Conservation (phyloP, 35 echinoderm and acorn worm species). For the Apostichopus japonicus region DNA sequence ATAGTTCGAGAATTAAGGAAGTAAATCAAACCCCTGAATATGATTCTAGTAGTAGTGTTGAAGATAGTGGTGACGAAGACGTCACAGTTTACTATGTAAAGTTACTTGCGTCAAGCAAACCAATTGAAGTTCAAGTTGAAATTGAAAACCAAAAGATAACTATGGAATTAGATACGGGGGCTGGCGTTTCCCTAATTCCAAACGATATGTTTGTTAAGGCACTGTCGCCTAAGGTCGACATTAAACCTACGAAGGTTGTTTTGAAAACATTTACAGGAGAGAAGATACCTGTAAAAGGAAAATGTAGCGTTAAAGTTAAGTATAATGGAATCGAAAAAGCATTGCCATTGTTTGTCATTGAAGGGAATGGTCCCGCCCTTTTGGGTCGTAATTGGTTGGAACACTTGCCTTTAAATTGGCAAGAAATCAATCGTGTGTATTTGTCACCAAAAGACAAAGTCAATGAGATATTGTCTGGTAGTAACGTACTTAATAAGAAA, state of each 20-base stretch:
- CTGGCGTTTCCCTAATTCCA: constrained; percentile 28
- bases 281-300: constrained; percentile 24
- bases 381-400: constrained; percentile 37
- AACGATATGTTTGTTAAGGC: background rate
- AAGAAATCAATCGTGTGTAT: background rate
- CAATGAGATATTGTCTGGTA: background rate
- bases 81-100: constrained; percentile 34
- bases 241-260: constrained; percentile 16
- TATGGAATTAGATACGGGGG: constrained; percentile 37
- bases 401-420: constrained; percentile 21
- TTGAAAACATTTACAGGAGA: constrained; percentile 31
- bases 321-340: constrained; percentile 21
- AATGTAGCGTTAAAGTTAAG: constrained; percentile 1
- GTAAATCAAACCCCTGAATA: background rate
- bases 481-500: constrained; percentile 32
- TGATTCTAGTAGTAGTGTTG: background rate
- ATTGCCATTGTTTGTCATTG: constrained; percentile 39
- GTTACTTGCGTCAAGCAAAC: constrained; percentile 22
- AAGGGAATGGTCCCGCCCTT: constrained; percentile 30
- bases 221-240: background rate
- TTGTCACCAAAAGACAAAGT: background rate
- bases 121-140: constrained; percentile 40
- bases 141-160: background rate
- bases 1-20: constrained; percentile 37
- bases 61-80: background rate